Evolutionary conservation across 2,797 vertebrate genomes (phyloP).

Genomic region (Rhinatrema bivittatum): DNA sequence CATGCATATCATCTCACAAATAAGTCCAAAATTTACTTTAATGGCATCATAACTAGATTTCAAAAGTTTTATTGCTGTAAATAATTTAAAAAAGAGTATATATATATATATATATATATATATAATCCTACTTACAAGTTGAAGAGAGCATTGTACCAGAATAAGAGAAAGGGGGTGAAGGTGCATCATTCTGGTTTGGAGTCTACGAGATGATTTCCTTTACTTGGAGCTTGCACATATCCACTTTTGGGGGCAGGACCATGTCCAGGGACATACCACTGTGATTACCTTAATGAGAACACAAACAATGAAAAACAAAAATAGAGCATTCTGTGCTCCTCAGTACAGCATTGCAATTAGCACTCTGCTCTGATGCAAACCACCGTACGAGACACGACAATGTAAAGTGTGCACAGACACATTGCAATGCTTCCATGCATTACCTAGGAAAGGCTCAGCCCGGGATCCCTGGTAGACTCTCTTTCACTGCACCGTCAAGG

Average conservation of each 20-base stretch:
- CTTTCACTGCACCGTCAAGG: not conserved
- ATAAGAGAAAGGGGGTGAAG: slow-evolving; percentile 55
- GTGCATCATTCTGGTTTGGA: slow-evolving; percentile 51
- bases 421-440: not conserved
- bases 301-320: not conserved
- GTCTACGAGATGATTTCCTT: slow-evolving; percentile 40
- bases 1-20: too few species aligned
- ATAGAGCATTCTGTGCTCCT: not conserved
- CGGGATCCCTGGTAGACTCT: not conserved
- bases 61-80: too few species aligned
- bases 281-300: slow-evolving; percentile 1
- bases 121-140: slow-evolving; percentile 67
- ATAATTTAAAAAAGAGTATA: too few species aligned
- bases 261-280: slow-evolving; percentile 13
- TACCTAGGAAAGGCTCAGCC: not conserved
- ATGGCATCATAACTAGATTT: too few species aligned
- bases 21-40: too few species aligned
- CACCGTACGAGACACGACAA: not conserved
- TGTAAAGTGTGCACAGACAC: too few species aligned
- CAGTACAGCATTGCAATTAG: too few species aligned
- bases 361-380: not conserved
- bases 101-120: too few species aligned
- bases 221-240: slow-evolving; percentile 49
- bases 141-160: slow-evolving; percentile 56
- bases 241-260: slow-evolving; percentile 37